These are phyloP conservation scores for Leptinotarsa tumamoca DNA, from an alignment of 2,888 invertebrate species.

Conservation along the genomic window DNA sequence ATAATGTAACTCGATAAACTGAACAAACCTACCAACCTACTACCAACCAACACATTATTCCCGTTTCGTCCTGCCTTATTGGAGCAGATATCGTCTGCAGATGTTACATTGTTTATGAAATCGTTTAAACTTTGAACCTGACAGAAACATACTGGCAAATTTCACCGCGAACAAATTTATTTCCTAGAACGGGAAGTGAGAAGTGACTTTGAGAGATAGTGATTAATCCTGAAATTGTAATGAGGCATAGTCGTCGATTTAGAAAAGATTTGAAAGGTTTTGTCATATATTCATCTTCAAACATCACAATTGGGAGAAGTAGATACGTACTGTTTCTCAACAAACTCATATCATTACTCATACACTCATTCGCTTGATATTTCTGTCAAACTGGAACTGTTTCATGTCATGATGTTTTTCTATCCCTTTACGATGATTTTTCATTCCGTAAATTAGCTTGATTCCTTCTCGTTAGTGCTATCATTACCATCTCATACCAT, in stretches of 20 bases:
- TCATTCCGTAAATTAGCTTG: no score
- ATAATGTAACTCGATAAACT: no score
- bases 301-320: no score
- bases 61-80: background rate
- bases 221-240: background rate
- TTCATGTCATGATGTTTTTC: no score
- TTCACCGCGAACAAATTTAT: background rate
- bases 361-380: no score
- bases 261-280: background rate
- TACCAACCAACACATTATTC: background rate
- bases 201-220: background rate
- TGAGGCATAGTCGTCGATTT: background rate
- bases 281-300: background rate
- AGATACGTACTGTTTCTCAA: no score
- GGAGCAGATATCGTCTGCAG: background rate
- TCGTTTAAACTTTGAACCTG: background rate
- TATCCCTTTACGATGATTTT: no score
- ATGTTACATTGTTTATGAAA: constrained; percentile 4
- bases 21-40: no score
- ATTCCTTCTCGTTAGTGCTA: no score
- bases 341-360: no score
- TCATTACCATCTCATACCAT: no score
- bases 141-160: background rate
- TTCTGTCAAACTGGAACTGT: no score
- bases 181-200: background rate